These are phyloP conservation scores for Penaeus chinensis DNA, from an alignment of 1,140 invertebrate species.

Conservation along the genomic window DNA sequence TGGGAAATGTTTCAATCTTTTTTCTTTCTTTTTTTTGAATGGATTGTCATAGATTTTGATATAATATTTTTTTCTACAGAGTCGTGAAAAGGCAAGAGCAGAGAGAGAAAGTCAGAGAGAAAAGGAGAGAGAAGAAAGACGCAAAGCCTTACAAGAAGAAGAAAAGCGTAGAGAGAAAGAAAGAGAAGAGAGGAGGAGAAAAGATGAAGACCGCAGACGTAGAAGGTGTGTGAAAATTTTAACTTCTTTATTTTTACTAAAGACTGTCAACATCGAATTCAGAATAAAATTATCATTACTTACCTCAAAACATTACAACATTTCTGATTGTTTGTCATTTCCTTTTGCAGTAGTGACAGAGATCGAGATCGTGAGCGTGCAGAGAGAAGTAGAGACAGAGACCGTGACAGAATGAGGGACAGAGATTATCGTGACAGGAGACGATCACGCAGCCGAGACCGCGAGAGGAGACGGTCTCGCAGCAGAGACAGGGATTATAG, in stretches of 20 bases:
- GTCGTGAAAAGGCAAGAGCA: constrained; percentile 60
- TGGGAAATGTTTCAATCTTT: too few relatives aligned
- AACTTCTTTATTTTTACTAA: neutral
- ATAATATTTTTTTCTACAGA: constrained; percentile 22
- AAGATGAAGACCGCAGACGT: constrained; percentile 47
- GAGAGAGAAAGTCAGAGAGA: constrained; percentile 62
- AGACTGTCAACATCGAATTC: neutral
- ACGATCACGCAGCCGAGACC: constrained; percentile 48
- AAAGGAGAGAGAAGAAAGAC: constrained; percentile 62
- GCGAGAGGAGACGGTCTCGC: neutral
- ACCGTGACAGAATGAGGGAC: constrained; percentile 45
- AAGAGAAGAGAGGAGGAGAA: constrained; percentile 52
- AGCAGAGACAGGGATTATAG: constrained; percentile 23
- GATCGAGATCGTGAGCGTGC: constrained; percentile 41
- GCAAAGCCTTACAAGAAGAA: constrained; percentile 56
- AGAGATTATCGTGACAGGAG: constrained; percentile 48
- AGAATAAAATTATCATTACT: neutral
- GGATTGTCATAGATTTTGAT: neutral
- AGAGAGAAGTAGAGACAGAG: constrained; percentile 39
- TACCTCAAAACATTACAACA: neutral
- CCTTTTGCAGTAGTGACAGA: constrained; percentile 32
- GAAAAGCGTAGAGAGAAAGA: constrained; percentile 58
- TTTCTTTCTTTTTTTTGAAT: neutral
- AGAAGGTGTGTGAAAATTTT: constrained; percentile 16
- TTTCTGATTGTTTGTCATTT: neutral